Conservation (phyloP, 37 sponge, comb jelly and placozoan genomes). For the Oscarella lobularis region DNA sequence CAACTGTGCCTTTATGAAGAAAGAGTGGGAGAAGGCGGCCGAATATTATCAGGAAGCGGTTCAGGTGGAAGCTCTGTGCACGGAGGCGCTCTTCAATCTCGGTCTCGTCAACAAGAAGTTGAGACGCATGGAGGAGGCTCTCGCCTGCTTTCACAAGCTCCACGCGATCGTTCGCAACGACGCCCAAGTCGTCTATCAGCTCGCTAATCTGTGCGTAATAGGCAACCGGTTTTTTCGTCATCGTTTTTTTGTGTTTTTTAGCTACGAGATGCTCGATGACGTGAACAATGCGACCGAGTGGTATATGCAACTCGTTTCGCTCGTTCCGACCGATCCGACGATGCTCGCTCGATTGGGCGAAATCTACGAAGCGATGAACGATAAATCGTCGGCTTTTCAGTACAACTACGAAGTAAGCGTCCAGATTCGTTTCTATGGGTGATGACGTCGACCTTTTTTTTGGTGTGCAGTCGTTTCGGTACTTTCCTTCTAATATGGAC, state of each 20-base stretch:
- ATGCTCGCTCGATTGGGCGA: slow-evolving; percentile 72
- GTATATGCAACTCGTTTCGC: slow-evolving; percentile 78
- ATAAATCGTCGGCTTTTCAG: slow-evolving; percentile 85
- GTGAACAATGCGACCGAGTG: slow-evolving; percentile 53
- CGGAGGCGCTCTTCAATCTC: slow-evolving; percentile 81
- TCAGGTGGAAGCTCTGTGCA: slow-evolving; percentile 73
- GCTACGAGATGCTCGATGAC: slow-evolving; percentile 63
- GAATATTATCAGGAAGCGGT: slow-evolving; percentile 87
- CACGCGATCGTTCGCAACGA: slow-evolving; percentile 62
- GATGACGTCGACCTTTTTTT: neutral
- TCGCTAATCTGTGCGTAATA: slow-evolving; percentile 63
- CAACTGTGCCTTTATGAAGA: slow-evolving; percentile 43
- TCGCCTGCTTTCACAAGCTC: slow-evolving; percentile 80
- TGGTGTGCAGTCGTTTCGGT: slow-evolving; percentile 59
- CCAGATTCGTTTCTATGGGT: neutral
- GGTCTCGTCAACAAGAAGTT: slow-evolving; percentile 77
- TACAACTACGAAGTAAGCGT: slow-evolving; percentile 64
- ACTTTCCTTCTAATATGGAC: slow-evolving; percentile 86
- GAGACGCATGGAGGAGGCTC: slow-evolving; percentile 26
- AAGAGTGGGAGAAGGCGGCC: slow-evolving; percentile 54
- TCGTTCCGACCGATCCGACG: slow-evolving; percentile 86
- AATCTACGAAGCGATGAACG: slow-evolving; percentile 68
- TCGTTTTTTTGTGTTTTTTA: slow-evolving; percentile 7
- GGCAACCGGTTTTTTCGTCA: too few species aligned
- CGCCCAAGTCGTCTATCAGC: slow-evolving; percentile 73